phyloP scores from a whole-genome alignment of 2,113 vertebrate genomes.

The Hassar affinis region DNA sequence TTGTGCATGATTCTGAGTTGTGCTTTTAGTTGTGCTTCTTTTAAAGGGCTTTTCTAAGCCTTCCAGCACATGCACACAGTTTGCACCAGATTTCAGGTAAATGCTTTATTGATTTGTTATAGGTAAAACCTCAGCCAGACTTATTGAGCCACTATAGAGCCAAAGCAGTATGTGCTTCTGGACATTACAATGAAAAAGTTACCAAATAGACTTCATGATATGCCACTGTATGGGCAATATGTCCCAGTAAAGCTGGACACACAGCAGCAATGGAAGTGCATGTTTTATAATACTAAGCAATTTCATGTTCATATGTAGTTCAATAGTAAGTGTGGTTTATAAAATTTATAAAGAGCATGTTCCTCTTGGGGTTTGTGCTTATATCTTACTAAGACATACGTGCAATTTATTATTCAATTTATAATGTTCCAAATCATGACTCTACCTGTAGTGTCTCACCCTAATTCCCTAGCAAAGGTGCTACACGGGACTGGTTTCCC shows the following conservation, averaged over 20 bases:
- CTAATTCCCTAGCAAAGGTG: neutral
- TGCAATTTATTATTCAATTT: neutral
- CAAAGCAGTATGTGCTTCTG: constrained; percentile 29
- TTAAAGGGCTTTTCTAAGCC: neutral
- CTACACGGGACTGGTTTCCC: neutral
- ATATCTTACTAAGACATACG: neutral
- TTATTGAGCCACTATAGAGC: constrained; percentile 44
- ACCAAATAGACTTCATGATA: neutral
- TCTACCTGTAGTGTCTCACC: neutral
- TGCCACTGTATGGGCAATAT: neutral
- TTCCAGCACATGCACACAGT: neutral
- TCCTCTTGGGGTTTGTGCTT: neutral
- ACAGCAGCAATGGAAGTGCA: neutral
- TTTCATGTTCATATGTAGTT: neutral
- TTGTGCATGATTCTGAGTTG: neutral
- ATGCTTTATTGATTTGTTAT: constrained; percentile 54
- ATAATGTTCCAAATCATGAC: neutral
- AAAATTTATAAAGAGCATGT: neutral
- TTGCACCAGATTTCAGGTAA: constrained; percentile 42
- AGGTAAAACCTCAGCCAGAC: constrained; percentile 42
- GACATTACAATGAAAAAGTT: constrained; percentile 6
- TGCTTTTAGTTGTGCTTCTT: constrained; percentile 17
- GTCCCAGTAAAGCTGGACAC: neutral
- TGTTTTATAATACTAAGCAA: neutral
- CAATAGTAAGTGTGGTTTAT: neutral